phyloP scores from a whole-genome alignment of 2,888 invertebrate genomes.

The Parnassius apollo region DNA sequence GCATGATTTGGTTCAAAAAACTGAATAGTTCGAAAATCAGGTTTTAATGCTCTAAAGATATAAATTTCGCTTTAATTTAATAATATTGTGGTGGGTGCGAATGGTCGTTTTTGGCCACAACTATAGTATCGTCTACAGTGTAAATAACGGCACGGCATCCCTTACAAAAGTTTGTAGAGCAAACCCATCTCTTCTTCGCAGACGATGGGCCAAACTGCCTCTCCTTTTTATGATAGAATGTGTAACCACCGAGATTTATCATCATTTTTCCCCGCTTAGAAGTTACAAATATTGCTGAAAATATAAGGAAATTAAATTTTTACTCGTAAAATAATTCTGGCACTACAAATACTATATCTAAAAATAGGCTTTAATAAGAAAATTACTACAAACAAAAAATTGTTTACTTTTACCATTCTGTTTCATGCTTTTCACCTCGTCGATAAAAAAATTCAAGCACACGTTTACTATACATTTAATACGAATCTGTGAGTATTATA shows the following conservation, averaged over 20 bases:
- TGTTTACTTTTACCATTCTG: too few relatives aligned
- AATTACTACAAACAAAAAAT: too few relatives aligned
- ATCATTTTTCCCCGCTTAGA: conserved; percentile 46
- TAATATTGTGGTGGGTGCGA: conserved; percentile 4
- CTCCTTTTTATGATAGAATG: conserved; percentile 37
- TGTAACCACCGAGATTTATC: conserved; percentile 43
- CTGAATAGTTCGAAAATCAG: too few relatives aligned
- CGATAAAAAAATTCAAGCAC: too few relatives aligned
- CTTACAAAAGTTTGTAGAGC: conserved; percentile 34
- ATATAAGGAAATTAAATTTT: background rate
- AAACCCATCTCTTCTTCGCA: conserved; percentile 32
- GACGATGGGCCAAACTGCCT: conserved; percentile 11
- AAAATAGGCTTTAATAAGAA: too few relatives aligned
- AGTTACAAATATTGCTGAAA: conserved; percentile 39
- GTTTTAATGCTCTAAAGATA: too few relatives aligned
- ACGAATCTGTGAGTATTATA: too few relatives aligned
- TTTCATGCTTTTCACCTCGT: too few relatives aligned
- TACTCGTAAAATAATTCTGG: background rate
- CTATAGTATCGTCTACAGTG: conserved; percentile 39
- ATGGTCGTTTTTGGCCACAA: conserved; percentile 35
- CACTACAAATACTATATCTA: too few relatives aligned
- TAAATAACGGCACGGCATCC: conserved; percentile 46
- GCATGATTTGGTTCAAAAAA: too few relatives aligned
- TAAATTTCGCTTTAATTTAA: too few relatives aligned
- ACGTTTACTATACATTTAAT: too few relatives aligned